Evolutionary conservation across 2,888 invertebrate species (phyloP).

Genomic region (Cataglyphis cursor): DNA sequence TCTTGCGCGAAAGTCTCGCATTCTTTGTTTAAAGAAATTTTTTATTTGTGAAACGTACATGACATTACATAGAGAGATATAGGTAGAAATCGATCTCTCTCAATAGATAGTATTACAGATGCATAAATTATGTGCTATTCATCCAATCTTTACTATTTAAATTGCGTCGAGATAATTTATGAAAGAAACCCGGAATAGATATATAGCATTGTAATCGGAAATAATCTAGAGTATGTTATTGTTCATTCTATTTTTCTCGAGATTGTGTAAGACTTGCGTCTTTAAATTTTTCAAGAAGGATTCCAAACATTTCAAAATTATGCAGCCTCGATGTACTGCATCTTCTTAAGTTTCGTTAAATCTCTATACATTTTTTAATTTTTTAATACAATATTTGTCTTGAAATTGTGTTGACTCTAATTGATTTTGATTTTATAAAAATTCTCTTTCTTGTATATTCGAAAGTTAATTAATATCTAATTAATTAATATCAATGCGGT

Average conservation of each 20-base stretch:
- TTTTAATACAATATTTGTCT: not conserved
- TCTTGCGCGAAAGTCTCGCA: slow-evolving; percentile 19
- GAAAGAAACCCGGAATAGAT: not conserved
- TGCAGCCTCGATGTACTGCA: not conserved
- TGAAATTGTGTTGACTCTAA: not conserved
- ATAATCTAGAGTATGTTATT: not conserved
- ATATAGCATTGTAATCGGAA: not conserved
- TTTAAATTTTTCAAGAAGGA: not conserved
- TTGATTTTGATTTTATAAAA: not conserved
- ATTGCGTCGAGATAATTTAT: not conserved
- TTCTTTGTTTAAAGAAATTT: not conserved
- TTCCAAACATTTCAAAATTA: not conserved
- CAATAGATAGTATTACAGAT: slow-evolving; percentile 1
- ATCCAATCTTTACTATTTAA: slow-evolving; percentile 28
- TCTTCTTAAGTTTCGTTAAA: not conserved
- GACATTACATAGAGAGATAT: slow-evolving; percentile 13
- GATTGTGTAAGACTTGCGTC: not conserved
- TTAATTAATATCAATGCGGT: slow-evolving; percentile 3
- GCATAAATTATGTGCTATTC: not conserved
- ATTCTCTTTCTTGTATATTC: not conserved
- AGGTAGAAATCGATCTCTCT: slow-evolving; percentile 15
- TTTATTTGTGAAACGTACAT: slow-evolving; percentile 1
- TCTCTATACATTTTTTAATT: not conserved
- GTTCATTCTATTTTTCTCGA: not conserved
- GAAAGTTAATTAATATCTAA: not conserved